Conservation (phyloP, 2,888 invertebrate species). For the Pollenia angustigena region DNA sequence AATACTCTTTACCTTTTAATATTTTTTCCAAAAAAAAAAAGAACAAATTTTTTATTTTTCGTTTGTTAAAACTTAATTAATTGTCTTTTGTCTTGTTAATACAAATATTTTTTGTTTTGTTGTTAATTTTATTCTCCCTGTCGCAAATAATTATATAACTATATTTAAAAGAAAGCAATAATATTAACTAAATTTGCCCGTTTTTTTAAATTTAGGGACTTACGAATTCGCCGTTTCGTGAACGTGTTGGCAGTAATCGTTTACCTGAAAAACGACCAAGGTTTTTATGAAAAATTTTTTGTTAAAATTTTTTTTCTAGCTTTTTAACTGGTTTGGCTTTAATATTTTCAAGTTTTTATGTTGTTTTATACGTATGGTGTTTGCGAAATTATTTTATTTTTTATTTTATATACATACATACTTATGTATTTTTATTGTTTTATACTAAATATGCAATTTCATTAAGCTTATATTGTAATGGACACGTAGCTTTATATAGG, state of each 20-base stretch:
- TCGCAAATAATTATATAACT: slow-evolving; percentile 12
- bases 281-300: slow-evolving; percentile 85
- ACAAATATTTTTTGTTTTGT: slow-evolving; percentile 47
- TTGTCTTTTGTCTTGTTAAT: slow-evolving; percentile 65
- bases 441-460: not conserved
- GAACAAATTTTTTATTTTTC: slow-evolving; percentile 34
- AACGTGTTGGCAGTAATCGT: slow-evolving; percentile 94
- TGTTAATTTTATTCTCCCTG: slow-evolving; percentile 32
- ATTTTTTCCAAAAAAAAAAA: not conserved
- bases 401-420: slow-evolving; percentile 68
- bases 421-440: slow-evolving; percentile 9
- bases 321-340: slow-evolving; percentile 68
- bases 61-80: slow-evolving; percentile 58
- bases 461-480: slow-evolving; percentile 11
- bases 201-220: slow-evolving; percentile 83
- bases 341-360: slow-evolving; percentile 42
- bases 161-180: not conserved
- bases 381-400: slow-evolving; percentile 50
- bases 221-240: slow-evolving; percentile 93
- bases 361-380: slow-evolving; percentile 62
- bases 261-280: slow-evolving; percentile 93
- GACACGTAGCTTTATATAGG: slow-evolving; percentile 30
- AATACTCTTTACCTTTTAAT: slow-evolving; percentile 24
- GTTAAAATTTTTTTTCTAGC: slow-evolving; percentile 24
- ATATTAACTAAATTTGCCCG: slow-evolving; percentile 50